Evolutionary conservation across 2,888 invertebrate genomes (phyloP), one percentile per base, ranked within the genome.

Genomic region (Achlya flavicornis): DNA sequence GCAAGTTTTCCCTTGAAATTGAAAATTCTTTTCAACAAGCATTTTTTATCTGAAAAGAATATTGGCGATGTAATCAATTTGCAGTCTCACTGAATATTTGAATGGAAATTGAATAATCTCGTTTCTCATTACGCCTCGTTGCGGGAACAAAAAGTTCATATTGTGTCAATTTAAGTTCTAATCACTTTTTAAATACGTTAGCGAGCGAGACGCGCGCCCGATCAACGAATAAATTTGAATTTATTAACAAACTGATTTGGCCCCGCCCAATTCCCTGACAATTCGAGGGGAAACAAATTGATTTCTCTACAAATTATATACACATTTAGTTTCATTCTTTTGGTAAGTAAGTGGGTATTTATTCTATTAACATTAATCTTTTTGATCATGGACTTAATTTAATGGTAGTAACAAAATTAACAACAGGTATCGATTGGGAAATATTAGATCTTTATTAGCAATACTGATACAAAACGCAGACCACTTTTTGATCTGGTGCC

Each of bases 141-240:
- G 80, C 78, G 79, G 81, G 83, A 81, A 91, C 90, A 93, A 92
- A 93, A 93, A 93, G 88, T 92, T 92, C 91, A 88, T 92, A 92
- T 91, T 93, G 92, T 93, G 92, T 92, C 93, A 93, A 93, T 93
- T 90, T 89, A 89, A 93, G 87, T 92, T 92, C 89, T 93, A 93
- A 93, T 92, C 92, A 92, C 92, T 93, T 93, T 93, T 92, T 92
- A 93, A 93, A 92, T 88, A 82, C 91, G 91, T 93, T 93, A 93
- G 90, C n/a, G 78, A 83, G 78, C 79, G 85, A 87, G 87, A 87
- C 84, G 84, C 84, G 84, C 84, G 85, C 80, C 86, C 85, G 91
- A 92, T 92, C 92, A 86, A 85, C 89, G 93, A 93, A 93, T 93
- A 93, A 91, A 93, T 93, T 93, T 93, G 91, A 92, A 93, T 93